Evolutionary conservation across 2,797 vertebrate species (phyloP).

Genomic region (Brachyrhaphis roseni): DNA sequence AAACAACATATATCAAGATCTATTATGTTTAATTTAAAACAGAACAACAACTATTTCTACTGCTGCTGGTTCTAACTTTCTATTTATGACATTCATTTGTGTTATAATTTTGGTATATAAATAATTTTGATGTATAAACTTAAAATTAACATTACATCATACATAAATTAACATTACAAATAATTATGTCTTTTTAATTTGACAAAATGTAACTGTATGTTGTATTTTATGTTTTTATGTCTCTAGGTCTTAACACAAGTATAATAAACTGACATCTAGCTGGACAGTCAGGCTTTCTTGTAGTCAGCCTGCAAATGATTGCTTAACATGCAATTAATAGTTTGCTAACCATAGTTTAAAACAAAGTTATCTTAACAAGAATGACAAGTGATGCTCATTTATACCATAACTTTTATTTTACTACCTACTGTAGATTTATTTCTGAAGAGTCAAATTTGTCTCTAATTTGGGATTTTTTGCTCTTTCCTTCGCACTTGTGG

Average conservation of each 20-base stretch:
- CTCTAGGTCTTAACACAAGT: neutral
- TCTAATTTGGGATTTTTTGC: neutral
- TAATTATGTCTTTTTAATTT: no score
- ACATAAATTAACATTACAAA: no score
- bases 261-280: neutral
- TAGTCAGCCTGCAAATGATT: neutral
- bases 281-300: neutral
- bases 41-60: neutral
- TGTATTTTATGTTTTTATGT: no score
- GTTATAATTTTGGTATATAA: neutral
- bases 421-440: neutral
- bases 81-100: neutral
- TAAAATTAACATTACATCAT: no score
- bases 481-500: neutral
- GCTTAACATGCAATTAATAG: neutral
- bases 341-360: neutral
- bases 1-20: neutral
- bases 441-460: neutral
- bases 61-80: neutral
- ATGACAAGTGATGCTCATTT: neutral
- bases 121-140: neutral
- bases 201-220: no score
- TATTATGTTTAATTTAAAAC: neutral
- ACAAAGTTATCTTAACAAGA: neutral
- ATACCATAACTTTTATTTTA: neutral